Evolutionary conservation across 2,888 invertebrate species (phyloP).

Genomic region (Yponomeuta plumbellus): DNA sequence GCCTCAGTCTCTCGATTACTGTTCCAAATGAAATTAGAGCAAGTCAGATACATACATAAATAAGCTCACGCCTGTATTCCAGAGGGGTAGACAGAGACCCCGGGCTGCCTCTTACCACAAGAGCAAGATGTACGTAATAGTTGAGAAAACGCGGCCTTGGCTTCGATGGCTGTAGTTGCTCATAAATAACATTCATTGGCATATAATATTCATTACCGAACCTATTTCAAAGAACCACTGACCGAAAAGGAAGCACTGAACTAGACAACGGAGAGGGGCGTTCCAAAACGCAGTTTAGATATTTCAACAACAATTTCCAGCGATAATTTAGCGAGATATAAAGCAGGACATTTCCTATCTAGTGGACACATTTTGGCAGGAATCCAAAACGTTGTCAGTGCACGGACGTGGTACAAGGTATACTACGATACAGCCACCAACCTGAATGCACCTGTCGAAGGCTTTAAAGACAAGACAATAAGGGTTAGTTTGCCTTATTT

Average conservation of each 20-base stretch:
- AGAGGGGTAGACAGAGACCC: too few relatives aligned
- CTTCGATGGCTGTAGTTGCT: too few relatives aligned
- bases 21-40: too few relatives aligned
- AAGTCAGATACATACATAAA: too few relatives aligned
- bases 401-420: slow-evolving; percentile 6
- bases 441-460: neutral
- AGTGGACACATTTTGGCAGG: slow-evolving; percentile 4
- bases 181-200: too few relatives aligned
- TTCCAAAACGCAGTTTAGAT: neutral
- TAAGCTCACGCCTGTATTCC: too few relatives aligned
- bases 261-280: neutral
- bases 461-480: neutral
- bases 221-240: neutral
- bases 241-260: neutral
- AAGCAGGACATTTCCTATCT: slow-evolving; percentile 4
- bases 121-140: too few relatives aligned
- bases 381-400: slow-evolving; percentile 10
- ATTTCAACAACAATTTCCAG: neutral
- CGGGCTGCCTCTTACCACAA: too few relatives aligned
- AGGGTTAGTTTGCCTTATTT: neutral
- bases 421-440: neutral
- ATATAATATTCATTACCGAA: too few relatives aligned
- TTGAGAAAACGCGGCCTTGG: too few relatives aligned
- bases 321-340: slow-evolving; percentile 3
- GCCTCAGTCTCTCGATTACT: too few relatives aligned